Evolutionary conservation across 2,113 vertebrate species (phyloP).

Genomic region (Panurus biarmicus): DNA sequence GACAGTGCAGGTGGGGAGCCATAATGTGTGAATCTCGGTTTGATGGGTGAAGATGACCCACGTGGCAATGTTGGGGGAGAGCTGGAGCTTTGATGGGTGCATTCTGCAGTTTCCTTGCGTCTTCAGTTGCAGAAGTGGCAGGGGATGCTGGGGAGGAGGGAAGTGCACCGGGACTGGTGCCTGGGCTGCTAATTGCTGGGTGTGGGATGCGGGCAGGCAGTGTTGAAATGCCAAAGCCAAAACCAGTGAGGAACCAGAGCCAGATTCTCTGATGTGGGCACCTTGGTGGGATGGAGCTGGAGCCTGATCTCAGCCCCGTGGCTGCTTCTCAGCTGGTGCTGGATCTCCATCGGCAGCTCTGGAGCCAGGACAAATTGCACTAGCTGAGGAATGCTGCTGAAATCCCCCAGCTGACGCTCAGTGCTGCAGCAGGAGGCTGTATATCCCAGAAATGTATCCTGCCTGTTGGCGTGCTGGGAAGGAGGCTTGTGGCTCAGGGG

Average conservation of each 20-base stretch:
- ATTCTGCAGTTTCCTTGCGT: not conserved
- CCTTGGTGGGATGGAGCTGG: not conserved
- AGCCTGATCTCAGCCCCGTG: rapidly evolving
- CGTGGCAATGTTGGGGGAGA: rapidly evolving
- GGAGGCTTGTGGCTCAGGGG: not conserved
- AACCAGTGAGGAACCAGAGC: not conserved
- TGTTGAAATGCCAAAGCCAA: rapidly evolving
- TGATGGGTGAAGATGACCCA: not conserved
- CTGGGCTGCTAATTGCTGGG: not conserved
- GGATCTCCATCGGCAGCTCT: rapidly evolving
- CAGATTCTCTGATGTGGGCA: not conserved
- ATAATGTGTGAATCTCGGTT: rapidly evolving
- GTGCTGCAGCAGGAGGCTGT: not conserved
- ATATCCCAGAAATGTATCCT: not conserved
- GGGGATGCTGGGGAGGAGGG: not conserved
- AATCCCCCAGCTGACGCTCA: not conserved
- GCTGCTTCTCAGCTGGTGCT: not conserved
- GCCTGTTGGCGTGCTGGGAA: not conserved
- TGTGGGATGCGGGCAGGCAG: not conserved
- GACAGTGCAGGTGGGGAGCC: not conserved
- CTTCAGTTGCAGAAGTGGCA: not conserved
- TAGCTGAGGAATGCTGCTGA: not conserved
- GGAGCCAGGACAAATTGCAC: not conserved
- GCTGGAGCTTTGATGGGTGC: not conserved
- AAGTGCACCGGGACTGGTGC: rapidly evolving